Conservation (phyloP, 2,113 vertebrate genomes). For the Gasterosteus nipponicus region DNA sequence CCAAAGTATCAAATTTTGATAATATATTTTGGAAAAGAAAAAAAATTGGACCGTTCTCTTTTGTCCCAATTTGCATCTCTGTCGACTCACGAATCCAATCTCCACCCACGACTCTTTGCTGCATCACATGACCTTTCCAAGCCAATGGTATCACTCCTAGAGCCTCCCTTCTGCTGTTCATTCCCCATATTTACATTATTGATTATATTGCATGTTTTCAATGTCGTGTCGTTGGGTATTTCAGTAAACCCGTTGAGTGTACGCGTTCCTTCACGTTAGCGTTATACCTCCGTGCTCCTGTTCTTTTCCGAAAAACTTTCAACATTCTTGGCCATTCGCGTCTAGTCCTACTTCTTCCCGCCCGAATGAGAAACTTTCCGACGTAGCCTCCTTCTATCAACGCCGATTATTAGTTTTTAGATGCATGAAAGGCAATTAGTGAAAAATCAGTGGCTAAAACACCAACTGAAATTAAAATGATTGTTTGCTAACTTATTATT, state of each 20-base stretch:
- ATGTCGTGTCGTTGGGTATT: constrained; percentile 71
- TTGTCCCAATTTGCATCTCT: constrained; percentile 67
- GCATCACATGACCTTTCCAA: constrained; percentile 85
- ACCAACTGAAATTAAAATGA: constrained; percentile 72
- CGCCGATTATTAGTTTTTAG: constrained; percentile 66
- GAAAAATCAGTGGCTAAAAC: constrained; percentile 67
- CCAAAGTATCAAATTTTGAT: constrained; percentile 64
- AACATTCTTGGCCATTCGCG: constrained; percentile 63
- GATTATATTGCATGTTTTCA: constrained; percentile 78
- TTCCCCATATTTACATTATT: constrained; percentile 72
- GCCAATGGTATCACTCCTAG: constrained; percentile 84
- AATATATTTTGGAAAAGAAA: constrained; percentile 48
- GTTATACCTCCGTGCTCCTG: constrained; percentile 66
- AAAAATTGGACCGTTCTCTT: constrained; percentile 64
- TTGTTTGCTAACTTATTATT: constrained; percentile 74
- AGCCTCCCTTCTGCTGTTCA: constrained; percentile 74
- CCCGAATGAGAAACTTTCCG: constrained; percentile 61
- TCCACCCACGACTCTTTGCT: constrained; percentile 79
- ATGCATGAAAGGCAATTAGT: constrained; percentile 78
- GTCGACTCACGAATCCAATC: constrained; percentile 76
- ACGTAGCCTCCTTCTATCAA: constrained; percentile 66
- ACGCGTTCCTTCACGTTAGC: constrained; percentile 50
- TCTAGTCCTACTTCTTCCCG: constrained; percentile 69
- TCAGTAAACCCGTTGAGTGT: constrained; percentile 70
- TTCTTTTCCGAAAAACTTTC: constrained; percentile 61